These are phyloP conservation scores for Harlomillsia oculata DNA, from an alignment of 1,140 invertebrate species.

Conservation along the genomic window DNA sequence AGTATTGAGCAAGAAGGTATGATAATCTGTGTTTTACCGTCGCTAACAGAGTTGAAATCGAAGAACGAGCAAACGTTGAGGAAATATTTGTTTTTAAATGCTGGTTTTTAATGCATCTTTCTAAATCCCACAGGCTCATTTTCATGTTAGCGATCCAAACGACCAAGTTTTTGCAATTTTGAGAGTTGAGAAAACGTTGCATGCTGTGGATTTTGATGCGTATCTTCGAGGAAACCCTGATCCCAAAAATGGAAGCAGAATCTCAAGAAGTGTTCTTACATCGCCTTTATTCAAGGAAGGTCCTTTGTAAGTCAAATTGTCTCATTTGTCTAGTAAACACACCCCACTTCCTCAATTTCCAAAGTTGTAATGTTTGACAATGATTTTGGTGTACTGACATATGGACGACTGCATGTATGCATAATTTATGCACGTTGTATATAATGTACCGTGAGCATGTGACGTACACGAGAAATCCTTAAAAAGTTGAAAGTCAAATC, in stretches of 20 bases:
- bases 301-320: constrained; percentile 50
- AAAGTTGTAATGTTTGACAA: too few species aligned
- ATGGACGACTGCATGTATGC: too few species aligned
- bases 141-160: constrained; percentile 71
- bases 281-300: constrained; percentile 30
- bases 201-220: constrained; percentile 65
- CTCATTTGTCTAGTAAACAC: neutral
- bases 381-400: too few species aligned
- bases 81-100: neutral
- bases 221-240: constrained; percentile 73
- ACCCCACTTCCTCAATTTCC: neutral
- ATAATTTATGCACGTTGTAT: too few species aligned
- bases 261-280: constrained; percentile 50
- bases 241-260: constrained; percentile 62
- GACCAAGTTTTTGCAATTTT: constrained; percentile 81
- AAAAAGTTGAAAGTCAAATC: too few species aligned
- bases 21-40: too few species aligned
- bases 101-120: constrained; percentile 28
- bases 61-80: neutral
- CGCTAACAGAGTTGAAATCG: neutral
- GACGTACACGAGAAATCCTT: too few species aligned
- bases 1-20: constrained; percentile 24
- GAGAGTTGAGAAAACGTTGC: constrained; percentile 77
- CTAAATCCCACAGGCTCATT: constrained; percentile 66
- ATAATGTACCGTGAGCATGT: too few species aligned